Conservation (phyloP, 2,797 vertebrate genomes). For the Sylvia borin region DNA sequence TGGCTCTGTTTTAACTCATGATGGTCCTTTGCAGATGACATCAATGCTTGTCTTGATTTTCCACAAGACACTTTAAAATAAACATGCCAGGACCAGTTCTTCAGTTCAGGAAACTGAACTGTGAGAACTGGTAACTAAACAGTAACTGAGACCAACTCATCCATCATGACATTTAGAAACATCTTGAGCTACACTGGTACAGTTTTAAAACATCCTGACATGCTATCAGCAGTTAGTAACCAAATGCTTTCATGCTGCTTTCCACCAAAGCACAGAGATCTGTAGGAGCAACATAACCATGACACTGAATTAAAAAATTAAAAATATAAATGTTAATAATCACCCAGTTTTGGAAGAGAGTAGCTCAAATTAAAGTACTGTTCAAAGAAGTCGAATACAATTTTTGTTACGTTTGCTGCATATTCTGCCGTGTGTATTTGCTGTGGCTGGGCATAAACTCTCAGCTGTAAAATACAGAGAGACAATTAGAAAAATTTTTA, state of each 20-base stretch:
- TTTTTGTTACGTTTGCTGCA: constrained; percentile 86
- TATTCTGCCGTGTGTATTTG: constrained; percentile 86
- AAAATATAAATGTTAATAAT: constrained; percentile 25
- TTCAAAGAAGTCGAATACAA: constrained; percentile 91
- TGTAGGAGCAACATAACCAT: neutral
- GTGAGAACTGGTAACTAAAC: neutral
- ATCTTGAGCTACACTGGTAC: neutral
- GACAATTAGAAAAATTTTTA: neutral
- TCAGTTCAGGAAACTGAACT: neutral
- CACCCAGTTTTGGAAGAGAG: constrained; percentile 92
- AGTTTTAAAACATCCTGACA: neutral
- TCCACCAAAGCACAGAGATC: neutral
- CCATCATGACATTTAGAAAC: neutral
- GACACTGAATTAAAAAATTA: neutral
- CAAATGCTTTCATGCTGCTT: neutral
- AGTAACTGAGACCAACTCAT: neutral
- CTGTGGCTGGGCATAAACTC: constrained; percentile 87
- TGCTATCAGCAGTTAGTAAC: neutral
- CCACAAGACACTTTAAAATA: neutral
- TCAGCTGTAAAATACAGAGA: constrained; percentile 81
- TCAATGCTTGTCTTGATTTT: neutral
- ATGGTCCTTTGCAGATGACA: neutral
- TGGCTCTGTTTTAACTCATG: constrained; percentile 12
- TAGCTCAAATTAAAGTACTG: constrained; percentile 89
- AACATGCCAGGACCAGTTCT: neutral